Conservation (phyloP, 2,113 vertebrate species). For the Urocynchramus pylzowi region DNA sequence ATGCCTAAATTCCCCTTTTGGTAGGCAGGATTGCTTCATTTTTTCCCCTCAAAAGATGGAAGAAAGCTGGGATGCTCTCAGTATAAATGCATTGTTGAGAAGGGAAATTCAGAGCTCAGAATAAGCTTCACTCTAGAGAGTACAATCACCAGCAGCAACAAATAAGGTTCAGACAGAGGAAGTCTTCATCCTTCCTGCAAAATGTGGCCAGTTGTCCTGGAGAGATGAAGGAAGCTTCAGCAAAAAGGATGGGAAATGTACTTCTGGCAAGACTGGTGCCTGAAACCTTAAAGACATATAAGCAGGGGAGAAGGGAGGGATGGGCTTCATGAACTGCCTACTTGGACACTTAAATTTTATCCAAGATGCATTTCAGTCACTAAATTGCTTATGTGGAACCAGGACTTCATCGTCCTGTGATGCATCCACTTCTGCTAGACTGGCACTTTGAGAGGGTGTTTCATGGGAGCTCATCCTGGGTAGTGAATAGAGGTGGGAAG, state of each 20-base stretch:
- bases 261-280: background rate
- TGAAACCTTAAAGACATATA: background rate
- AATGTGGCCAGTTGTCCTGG: accelerated
- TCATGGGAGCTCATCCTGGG: background rate
- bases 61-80: background rate
- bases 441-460: background rate
- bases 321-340: background rate
- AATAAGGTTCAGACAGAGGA: background rate
- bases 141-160: background rate
- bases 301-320: background rate
- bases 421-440: background rate
- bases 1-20: background rate
- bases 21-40: background rate
- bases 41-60: background rate
- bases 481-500: background rate
- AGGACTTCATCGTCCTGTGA: background rate
- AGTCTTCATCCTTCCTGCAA: background rate
- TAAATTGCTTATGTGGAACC: background rate
- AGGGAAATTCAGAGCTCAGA: background rate
- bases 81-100: background rate
- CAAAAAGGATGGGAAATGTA: background rate
- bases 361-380: background rate
- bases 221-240: background rate
- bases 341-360: background rate
- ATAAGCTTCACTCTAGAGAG: background rate